phyloP scores from a whole-genome alignment of 2,888 invertebrate species.

The Chorisops tibialis region DNA sequence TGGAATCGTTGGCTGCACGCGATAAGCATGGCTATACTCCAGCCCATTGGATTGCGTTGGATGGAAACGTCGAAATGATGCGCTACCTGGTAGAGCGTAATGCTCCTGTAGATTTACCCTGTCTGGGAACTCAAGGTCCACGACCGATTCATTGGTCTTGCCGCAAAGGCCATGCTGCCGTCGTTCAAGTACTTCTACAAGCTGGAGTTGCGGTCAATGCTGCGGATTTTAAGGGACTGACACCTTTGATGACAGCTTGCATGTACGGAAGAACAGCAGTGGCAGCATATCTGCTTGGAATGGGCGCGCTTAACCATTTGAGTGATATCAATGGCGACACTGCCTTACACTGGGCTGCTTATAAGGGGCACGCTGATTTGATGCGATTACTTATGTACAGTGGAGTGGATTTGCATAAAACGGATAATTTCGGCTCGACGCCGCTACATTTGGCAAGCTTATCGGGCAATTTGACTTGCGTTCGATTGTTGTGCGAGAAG shows the following conservation, averaged over 20 bases:
- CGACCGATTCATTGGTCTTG: constrained; percentile 94
- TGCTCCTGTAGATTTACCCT: constrained; percentile 81
- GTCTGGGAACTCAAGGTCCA: constrained; percentile 84
- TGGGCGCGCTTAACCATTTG: constrained; percentile 80
- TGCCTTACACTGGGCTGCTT: constrained; percentile 91
- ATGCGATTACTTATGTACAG: constrained; percentile 86
- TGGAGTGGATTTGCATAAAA: constrained; percentile 83
- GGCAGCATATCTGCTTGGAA: constrained; percentile 84
- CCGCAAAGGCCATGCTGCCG: constrained; percentile 85
- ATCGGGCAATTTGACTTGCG: constrained; percentile 82
- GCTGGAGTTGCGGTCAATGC: constrained; percentile 86
- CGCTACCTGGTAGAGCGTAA: constrained; percentile 79
- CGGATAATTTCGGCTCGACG: constrained; percentile 89
- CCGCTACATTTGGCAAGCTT: constrained; percentile 86
- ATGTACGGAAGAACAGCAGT: constrained; percentile 91
- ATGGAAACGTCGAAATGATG: constrained; percentile 88
- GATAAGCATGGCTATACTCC: constrained; percentile 93
- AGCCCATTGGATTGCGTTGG: constrained; percentile 81
- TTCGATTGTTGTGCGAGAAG: constrained; percentile 84
- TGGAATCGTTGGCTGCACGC: constrained; percentile 71
- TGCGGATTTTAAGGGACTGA: constrained; percentile 82
- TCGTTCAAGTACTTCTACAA: constrained; percentile 74
- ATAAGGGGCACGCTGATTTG: constrained; percentile 86
- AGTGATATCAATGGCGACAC: constrained; percentile 92
- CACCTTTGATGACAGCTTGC: constrained; percentile 87